phyloP scores from a whole-genome alignment of 1,140 invertebrate genomes.

The Daktulosphaira vitifoliae region DNA sequence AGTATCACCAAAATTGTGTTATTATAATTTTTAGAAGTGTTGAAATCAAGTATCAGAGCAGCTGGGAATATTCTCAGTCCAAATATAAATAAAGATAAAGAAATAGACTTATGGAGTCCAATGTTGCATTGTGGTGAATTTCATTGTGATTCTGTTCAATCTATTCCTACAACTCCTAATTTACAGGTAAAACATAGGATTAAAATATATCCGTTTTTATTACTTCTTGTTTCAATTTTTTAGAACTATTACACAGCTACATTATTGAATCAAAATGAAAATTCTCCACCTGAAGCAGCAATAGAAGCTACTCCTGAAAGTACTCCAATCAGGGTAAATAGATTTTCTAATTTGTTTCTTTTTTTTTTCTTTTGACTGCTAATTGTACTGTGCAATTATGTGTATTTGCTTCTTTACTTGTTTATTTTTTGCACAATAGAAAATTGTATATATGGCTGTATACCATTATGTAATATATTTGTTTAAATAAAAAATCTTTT shows the following conservation, averaged over 20 bases:
- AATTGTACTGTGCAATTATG: too few relatives aligned
- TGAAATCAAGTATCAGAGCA: constrained; percentile 22
- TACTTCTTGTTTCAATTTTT: background rate
- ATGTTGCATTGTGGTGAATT: constrained; percentile 28
- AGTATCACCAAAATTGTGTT: too few relatives aligned
- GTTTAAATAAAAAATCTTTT: too few relatives aligned
- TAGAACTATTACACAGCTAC: constrained; percentile 30
- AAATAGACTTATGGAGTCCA: constrained; percentile 40
- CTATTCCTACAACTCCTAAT: constrained; percentile 18
- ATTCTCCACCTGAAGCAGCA: constrained; percentile 67
- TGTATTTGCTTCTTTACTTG: too few relatives aligned
- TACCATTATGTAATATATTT: too few relatives aligned
- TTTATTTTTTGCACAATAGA: too few relatives aligned
- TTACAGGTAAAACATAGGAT: background rate
- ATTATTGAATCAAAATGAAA: constrained; percentile 47
- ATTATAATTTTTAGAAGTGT: constrained; percentile 13
- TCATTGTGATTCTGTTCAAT: constrained; percentile 15
- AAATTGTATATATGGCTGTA: too few relatives aligned
- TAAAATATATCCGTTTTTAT: background rate
- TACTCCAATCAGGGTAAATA: constrained; percentile 63
- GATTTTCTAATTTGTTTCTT: background rate
- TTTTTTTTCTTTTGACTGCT: too few relatives aligned
- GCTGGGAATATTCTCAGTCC: constrained; percentile 30
- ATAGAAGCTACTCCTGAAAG: constrained; percentile 81
- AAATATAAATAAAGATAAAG: constrained; percentile 35